Evolutionary conservation across 2,888 invertebrate species (phyloP).

Genomic region (Stenodema calcarata): DNA sequence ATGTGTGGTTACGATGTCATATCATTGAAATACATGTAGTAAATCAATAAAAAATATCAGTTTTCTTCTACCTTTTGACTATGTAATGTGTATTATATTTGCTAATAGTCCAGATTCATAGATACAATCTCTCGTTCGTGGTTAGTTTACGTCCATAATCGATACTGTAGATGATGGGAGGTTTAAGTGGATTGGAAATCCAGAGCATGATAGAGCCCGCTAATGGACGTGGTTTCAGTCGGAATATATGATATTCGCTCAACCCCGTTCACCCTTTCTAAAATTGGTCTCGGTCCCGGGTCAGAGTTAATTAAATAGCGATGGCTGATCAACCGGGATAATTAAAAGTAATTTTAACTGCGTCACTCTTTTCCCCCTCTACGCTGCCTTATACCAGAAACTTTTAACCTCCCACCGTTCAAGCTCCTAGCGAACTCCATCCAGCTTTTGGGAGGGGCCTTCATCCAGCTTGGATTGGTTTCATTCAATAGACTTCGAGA

Average conservation of each 20-base stretch:
- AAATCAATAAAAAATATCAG: too few relatives aligned
- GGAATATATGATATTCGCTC: background rate
- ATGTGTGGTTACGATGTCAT: too few relatives aligned
- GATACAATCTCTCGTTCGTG: background rate
- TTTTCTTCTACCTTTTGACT: too few relatives aligned
- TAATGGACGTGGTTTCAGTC: background rate
- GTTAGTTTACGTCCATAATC: background rate
- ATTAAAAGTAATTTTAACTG: background rate
- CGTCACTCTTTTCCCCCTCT: background rate
- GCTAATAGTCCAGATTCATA: background rate
- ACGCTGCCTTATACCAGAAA: background rate
- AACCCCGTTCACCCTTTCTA: background rate
- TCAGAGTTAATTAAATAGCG: background rate
- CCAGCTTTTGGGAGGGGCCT: too few relatives aligned
- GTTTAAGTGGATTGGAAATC: background rate
- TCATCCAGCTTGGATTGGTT: too few relatives aligned
- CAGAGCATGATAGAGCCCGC: background rate
- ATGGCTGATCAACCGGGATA: background rate
- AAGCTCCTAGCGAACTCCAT: too few relatives aligned
- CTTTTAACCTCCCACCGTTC: too few relatives aligned
- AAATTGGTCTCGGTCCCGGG: background rate
- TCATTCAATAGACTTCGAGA: too few relatives aligned
- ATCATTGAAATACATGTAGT: too few relatives aligned
- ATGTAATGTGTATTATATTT: background rate
- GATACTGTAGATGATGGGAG: background rate